Conservation (phyloP, 2,888 invertebrate species). For the Agrochola circellaris region DNA sequence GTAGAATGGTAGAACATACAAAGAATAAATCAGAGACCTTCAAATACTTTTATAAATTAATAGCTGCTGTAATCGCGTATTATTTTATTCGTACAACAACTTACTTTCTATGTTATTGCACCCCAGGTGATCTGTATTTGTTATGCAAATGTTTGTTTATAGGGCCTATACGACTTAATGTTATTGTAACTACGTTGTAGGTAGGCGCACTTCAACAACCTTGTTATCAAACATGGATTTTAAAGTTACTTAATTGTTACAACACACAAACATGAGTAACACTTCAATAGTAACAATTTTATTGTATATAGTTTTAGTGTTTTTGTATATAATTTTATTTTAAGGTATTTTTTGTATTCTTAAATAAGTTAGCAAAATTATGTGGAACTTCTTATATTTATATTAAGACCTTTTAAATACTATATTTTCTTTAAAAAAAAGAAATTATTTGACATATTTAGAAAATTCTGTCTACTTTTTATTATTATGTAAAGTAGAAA, state of each 20-base stretch:
- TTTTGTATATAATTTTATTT: no score
- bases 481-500: background rate
- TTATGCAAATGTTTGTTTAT: constrained; percentile 23
- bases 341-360: no score
- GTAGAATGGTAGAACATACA: constrained; percentile 3
- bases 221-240: constrained; percentile 11
- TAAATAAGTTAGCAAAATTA: no score
- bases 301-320: no score
- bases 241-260: background rate
- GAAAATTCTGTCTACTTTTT: background rate
- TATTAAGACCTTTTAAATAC: no score
- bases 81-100: background rate
- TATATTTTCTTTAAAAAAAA: no score
- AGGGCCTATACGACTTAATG: constrained; percentile 13
- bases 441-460: no score
- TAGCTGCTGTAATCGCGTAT: background rate
- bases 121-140: background rate
- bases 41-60: constrained; percentile 9
- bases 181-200: constrained; percentile 48
- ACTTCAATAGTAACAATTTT: no score
- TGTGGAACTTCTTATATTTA: no score
- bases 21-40: constrained; percentile 24
- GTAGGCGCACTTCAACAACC: constrained; percentile 28
- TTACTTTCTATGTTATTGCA: constrained; percentile 9
- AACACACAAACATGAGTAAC: background rate